Percentiles rank a stretch among this genome's conserved stretches.
phyloP scores from a whole-genome alignment of 2,113 vertebrate species.

The Glaucidium brasilianum region DNA sequence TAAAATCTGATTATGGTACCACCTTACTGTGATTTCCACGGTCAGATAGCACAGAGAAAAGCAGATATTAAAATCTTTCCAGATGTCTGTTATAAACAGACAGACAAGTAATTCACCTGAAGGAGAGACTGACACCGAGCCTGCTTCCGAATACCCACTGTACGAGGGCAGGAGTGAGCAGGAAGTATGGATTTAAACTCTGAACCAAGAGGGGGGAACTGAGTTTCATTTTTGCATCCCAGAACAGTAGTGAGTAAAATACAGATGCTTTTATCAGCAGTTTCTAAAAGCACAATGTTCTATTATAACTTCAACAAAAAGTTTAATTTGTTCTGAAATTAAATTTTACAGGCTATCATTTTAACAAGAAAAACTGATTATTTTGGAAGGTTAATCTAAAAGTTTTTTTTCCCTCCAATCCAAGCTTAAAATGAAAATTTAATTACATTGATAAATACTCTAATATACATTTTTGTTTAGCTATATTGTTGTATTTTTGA shows the following conservation, averaged over 20 bases:
- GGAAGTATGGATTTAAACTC: background rate
- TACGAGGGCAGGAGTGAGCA: background rate
- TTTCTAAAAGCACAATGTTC: background rate
- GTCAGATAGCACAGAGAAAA: background rate
- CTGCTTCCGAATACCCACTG: background rate
- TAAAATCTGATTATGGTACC: background rate
- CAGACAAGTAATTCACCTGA: background rate
- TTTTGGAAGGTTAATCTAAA: conserved; percentile 8
- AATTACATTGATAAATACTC: conserved; percentile 24
- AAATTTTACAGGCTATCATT: conserved; percentile 31
- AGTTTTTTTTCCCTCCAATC: background rate
- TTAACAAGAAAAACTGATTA: conserved; percentile 3
- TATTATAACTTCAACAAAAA: conserved; percentile 21
- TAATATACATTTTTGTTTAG: conserved; percentile 28
- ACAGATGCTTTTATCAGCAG: background rate
- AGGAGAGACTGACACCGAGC: background rate
- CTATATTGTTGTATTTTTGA: background rate
- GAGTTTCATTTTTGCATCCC: background rate
- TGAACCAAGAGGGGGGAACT: background rate
- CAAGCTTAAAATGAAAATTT: conserved; percentile 27
- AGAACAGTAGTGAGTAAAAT: background rate
- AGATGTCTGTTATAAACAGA: background rate
- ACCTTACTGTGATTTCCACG: background rate
- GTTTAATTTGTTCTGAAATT: conserved; percentile 40
- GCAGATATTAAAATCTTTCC: background rate